These are phyloP conservation scores for Capromys pilorides DNA, from an alignment of 2,797 vertebrate genomes.

Conservation along the genomic window DNA sequence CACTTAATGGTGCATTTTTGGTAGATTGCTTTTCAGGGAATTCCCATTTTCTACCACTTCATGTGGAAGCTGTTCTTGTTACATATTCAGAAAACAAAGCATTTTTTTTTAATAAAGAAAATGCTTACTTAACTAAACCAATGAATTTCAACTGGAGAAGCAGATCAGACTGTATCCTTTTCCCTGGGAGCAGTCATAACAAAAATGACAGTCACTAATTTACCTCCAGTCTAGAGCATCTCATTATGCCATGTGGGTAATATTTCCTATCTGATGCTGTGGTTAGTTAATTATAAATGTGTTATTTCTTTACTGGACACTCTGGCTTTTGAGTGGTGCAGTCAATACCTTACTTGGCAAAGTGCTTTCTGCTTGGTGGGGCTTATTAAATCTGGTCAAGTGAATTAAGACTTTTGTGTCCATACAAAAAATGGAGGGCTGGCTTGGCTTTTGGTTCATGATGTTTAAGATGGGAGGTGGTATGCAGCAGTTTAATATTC, in stretches of 20 bases:
- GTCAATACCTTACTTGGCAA: neutral
- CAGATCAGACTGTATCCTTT: neutral
- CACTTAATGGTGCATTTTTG: conserved; percentile 42
- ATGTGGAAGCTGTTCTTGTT: neutral
- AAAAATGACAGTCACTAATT: neutral
- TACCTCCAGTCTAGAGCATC: neutral
- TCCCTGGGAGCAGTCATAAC: neutral
- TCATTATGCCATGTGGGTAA: too few relatives aligned
- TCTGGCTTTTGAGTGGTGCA: neutral
- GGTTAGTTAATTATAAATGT: neutral
- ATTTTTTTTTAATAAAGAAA: conserved; percentile 10
- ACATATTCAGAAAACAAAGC: conserved; percentile 39
- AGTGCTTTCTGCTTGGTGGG: neutral
- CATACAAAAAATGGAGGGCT: neutral
- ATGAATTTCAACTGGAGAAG: conserved; percentile 4
- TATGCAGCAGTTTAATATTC: neutral
- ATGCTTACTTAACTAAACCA: neutral
- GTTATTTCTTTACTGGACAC: neutral
- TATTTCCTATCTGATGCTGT: too few relatives aligned
- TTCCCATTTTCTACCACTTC: neutral
- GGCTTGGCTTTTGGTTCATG: neutral
- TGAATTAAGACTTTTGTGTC: neutral
- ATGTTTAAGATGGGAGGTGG: neutral
- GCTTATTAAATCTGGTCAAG: neutral
- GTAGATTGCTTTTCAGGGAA: conserved; percentile 44